phyloP scores from a whole-genome alignment of 2,797 vertebrate genomes.

The Anguilla obscura region DNA sequence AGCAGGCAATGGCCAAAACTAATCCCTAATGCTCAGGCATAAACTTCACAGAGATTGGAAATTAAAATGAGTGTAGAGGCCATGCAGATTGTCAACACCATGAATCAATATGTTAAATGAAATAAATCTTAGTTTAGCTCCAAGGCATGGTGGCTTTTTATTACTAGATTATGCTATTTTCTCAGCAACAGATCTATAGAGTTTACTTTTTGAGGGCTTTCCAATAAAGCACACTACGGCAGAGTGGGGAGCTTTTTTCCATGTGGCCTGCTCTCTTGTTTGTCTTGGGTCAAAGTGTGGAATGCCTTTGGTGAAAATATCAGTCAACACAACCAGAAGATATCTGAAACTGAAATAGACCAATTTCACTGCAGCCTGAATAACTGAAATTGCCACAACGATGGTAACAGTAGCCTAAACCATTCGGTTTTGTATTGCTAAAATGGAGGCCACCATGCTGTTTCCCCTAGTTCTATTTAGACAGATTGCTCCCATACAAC shows the following conservation, averaged over 20 bases:
- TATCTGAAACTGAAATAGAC: neutral
- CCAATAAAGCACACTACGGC: neutral
- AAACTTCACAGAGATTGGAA: conserved; percentile 29
- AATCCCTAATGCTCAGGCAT: conserved; percentile 33
- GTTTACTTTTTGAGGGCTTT: conserved; percentile 7
- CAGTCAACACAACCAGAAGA: conserved; percentile 10
- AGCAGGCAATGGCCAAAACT: conserved; percentile 24
- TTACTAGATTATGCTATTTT: conserved; percentile 28
- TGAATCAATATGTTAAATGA: conserved; percentile 30
- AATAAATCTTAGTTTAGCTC: conserved; percentile 21
- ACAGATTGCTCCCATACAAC: conserved; percentile 7
- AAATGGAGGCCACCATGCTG: neutral
- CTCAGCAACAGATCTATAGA: conserved; percentile 33
- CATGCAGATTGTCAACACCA: conserved; percentile 8
- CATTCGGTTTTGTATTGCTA: neutral
- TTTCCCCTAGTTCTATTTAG: neutral
- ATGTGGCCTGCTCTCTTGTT: neutral
- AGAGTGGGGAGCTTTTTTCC: neutral
- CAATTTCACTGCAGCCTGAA: neutral
- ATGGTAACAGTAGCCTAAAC: neutral
- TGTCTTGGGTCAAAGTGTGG: neutral
- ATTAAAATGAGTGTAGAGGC: conserved; percentile 23
- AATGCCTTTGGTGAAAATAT: neutral
- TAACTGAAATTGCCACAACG: neutral
- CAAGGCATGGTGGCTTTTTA: conserved; percentile 15